Base-by-base conservation (phyloP, 2,113 vertebrate species). In the Heptranchias perlo region DNA sequence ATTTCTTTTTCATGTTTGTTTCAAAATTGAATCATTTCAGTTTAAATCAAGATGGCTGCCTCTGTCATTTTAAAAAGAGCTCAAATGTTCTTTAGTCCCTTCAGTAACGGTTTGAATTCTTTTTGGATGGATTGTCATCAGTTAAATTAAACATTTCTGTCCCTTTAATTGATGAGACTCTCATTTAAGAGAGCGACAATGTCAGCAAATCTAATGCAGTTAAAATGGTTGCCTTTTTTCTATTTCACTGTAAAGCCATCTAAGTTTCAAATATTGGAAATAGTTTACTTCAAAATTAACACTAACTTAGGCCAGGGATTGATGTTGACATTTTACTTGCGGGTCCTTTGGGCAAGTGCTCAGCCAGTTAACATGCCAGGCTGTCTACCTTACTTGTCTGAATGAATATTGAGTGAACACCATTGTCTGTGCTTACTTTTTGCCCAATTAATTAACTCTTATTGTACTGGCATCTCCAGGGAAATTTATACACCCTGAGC, bases 371-470 rank as follows among this genome's bases (percentile, higher is more conserved):
- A 67, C 4, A 31, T 47, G 61, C 21, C 13, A 65, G 65, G 10
- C 28, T 95, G 54, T 18, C 21, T 39, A 18, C 14, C 31, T 62
- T 1, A n/a, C 4, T 35, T 91, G 52, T 31, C 87, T 91, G 31
- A 18, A 35, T 91, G 87, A 58, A 91, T 58, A 28, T 54, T 91
- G 49, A 54, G 58, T 93, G 89, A 62, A 44, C 89, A 61, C 35
- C 2, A 8, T 93, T 39, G 35, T 6, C 18, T 62, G 58, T 18
- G n/a, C n/a, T 62, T 62, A 39, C 44, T 47, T 61, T 62, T 21
- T 39, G 61, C 61, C 58, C 89, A 93, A 93, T 39, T 93, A 93
- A 93, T 61, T 92, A 18, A 35, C n/a, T 64, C 89, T 93, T 93
- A 31, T 52, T 31, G 86, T 1, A 16, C 16, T 62, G 7, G 4